Conservation (phyloP, 1,140 invertebrate genomes). For the Anagrus nilaparvatae region DNA sequence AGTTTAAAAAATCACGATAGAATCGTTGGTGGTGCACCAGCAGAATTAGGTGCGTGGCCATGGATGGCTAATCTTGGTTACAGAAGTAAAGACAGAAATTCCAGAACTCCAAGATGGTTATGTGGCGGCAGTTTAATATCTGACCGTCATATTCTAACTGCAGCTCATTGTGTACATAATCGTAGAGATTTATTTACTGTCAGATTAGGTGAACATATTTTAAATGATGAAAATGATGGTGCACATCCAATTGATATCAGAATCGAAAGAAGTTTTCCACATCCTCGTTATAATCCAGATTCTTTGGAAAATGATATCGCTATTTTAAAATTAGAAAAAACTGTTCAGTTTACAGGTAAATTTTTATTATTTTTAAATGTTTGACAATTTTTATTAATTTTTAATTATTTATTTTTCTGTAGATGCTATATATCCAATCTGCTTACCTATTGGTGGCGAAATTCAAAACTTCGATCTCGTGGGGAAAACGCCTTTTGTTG, state of each 20-base stretch:
- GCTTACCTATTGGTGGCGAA: constrained; percentile 51
- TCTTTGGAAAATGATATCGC: constrained; percentile 67
- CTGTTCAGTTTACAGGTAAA: constrained; percentile 50
- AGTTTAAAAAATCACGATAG: constrained; percentile 19
- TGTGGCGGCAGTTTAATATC: constrained; percentile 77
- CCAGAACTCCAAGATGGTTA: constrained; percentile 43
- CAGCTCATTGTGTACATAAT: constrained; percentile 68
- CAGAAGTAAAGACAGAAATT: constrained; percentile 33
- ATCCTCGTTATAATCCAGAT: constrained; percentile 54
- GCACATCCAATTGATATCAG: constrained; percentile 51
- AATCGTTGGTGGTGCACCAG: constrained; percentile 26
- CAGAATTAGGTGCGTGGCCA: constrained; percentile 51
- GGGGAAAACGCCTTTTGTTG: constrained; percentile 50
- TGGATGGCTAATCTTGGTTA: constrained; percentile 65
- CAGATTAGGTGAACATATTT: constrained; percentile 62
- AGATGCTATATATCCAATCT: constrained; percentile 63
- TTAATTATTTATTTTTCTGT: constrained; percentile 7
- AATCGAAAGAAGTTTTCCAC: constrained; percentile 48
- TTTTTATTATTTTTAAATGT: constrained; percentile 10
- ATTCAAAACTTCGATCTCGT: constrained; percentile 42
- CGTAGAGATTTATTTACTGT: constrained; percentile 48
- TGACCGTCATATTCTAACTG: constrained; percentile 63
- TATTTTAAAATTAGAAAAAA: constrained; percentile 50
- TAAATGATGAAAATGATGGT: constrained; percentile 50
- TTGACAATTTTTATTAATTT: not conserved